Base-by-base conservation (phyloP, 1,140 invertebrate species). In the Pseudomyrmex concolor region DNA sequence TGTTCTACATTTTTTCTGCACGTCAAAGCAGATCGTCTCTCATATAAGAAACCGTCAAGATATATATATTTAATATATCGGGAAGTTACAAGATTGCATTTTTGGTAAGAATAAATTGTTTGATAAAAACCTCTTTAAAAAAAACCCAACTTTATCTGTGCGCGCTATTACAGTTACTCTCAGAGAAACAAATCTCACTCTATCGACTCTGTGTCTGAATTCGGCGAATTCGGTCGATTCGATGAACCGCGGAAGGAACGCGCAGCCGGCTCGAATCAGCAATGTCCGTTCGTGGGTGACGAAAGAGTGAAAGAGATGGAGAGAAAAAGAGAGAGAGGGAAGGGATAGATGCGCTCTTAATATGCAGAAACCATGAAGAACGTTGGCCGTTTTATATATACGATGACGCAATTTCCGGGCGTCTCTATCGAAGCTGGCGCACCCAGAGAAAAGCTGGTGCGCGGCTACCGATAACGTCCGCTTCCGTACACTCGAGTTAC, bases 371-470 rank as follows among this genome's bases (percentile, higher is more conserved):
- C 80, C 80, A 86, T 77, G 86, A 85, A 57, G 76, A 88, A 85
- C 84, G 84, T 85, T 68, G 72, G 89, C 83, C 59, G 85, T 34
- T 34, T 12, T 12, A 51, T 13, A 22, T 25, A 34, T 59, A 80
- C 81, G 83, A 80, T 91, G 88, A 91, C 89, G 90, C 78, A 91
- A 91, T 91, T 91, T 91, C 90, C 90, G 89, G 66, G 76, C 63
- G 57, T 73, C 83, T 91, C 86, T 86, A 90, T 87, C 90, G 66
- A 55, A 86, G 80, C 73, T 86, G 90, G 85, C 90, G 90, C 90
- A 90, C 90, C 89, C 59, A 82, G 34, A 62, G 22, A 72, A 86
- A 73, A 71, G 50, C 63, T 54, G 82, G 57, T 74, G 81, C 71
- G 13, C 70, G 34, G 34, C 34, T 34, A 57, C 60, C 83, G 78